Percentiles rank a stretch among this genome's conserved stretches.
Evolutionary conservation across 2,888 invertebrate species (phyloP).

Genomic region (Eudemis profundana): DNA sequence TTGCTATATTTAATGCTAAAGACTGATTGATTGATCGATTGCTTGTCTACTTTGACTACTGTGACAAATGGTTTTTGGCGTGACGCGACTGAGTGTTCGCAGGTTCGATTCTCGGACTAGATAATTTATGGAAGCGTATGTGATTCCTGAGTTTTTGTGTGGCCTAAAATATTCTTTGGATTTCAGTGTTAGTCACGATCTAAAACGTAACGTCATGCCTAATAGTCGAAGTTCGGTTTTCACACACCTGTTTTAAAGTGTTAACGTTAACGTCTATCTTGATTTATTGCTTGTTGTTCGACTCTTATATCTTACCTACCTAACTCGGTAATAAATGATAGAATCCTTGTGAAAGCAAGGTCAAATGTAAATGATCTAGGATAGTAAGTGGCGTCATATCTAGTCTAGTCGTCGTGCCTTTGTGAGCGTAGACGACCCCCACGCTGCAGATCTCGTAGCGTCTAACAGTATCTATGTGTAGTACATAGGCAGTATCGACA

Average conservation of each 20-base stretch:
- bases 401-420: no score
- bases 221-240: no score
- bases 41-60: slow-evolving; percentile 12
- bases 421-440: neutral
- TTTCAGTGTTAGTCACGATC: no score
- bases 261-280: no score
- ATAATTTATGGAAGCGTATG: neutral
- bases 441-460: neutral
- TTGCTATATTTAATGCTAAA: slow-evolving; percentile 5
- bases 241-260: no score
- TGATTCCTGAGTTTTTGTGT: neutral
- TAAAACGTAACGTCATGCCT: no score
- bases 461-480: slow-evolving; percentile 4
- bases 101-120: neutral
- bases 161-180: neutral
- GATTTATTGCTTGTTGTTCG: no score
- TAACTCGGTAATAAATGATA: no score
- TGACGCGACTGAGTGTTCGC: neutral
- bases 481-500: slow-evolving; percentile 1
- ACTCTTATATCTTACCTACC: no score
- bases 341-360: no score
- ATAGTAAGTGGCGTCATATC: no score
- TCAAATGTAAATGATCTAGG: no score
- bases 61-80: slow-evolving; percentile 6
- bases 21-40: slow-evolving; percentile 13